Evolutionary conservation across 2,888 invertebrate species (phyloP).

Genomic region (Odontomyia ornata): DNA sequence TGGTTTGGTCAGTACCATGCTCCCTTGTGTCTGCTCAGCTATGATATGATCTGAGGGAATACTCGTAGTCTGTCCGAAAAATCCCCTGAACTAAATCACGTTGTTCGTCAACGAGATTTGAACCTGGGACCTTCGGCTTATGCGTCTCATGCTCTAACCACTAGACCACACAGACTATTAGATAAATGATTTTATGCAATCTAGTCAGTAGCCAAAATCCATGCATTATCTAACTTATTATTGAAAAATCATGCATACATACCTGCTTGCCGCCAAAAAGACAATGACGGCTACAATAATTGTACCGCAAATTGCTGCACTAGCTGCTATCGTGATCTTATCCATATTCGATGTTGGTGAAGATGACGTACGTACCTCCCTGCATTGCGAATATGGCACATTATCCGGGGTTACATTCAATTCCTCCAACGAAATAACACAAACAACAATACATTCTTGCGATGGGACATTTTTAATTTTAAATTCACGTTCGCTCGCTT

Average conservation of each 20-base stretch:
- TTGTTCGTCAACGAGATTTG: no score
- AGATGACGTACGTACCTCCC: conserved; percentile 86
- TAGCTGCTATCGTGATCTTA: conserved; percentile 92
- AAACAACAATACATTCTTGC: conserved; percentile 93
- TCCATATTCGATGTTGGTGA: conserved; percentile 90
- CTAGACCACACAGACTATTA: no score
- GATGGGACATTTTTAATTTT: conserved; percentile 92
- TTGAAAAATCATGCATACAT: conserved; percentile 46
- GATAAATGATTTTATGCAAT: no score
- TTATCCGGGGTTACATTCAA: conserved; percentile 86
- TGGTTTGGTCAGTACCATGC: no score
- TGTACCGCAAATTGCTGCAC: conserved; percentile 91
- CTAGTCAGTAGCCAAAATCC: no score
- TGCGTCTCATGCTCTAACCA: no score
- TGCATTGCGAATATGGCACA: conserved; percentile 86
- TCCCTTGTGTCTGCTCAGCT: no score
- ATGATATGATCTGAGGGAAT: no score
- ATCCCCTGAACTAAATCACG: no score
- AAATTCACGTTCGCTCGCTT: conserved; percentile 89
- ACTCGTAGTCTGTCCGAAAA: no score
- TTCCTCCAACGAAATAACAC: conserved; percentile 90
- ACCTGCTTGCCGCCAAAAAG: conserved; percentile 84
- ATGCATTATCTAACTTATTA: no score
- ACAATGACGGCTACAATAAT: conserved; percentile 90
- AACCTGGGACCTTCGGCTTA: no score